phyloP scores from a whole-genome alignment of 2,113 vertebrate genomes.

The Atractosteus spatula region DNA sequence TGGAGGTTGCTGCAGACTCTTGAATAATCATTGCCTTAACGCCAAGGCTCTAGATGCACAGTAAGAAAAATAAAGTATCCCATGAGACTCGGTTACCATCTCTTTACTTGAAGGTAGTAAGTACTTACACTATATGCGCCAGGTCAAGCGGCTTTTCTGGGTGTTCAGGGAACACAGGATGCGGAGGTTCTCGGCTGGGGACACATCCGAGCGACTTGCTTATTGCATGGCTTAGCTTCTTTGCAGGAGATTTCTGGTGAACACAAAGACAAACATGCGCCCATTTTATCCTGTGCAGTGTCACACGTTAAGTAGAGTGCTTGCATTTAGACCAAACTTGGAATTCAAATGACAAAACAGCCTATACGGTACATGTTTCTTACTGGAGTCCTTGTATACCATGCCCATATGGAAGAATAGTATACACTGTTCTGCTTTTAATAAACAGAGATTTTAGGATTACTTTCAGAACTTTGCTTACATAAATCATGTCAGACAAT shows the following conservation, averaged over 20 bases:
- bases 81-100: background rate
- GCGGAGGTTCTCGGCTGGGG: slow-evolving; percentile 87
- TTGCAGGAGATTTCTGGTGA: slow-evolving; percentile 92
- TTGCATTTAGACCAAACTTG: too few species aligned
- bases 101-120: background rate
- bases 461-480: too few species aligned
- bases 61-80: background rate
- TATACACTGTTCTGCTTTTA: too few species aligned
- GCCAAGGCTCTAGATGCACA: too few species aligned
- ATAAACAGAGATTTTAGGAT: too few species aligned
- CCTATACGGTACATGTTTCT: too few species aligned
- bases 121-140: slow-evolving; percentile 86
- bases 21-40: too few species aligned
- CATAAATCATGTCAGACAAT: too few species aligned
- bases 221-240: slow-evolving; percentile 98
- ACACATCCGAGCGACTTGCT: slow-evolving; percentile 94
- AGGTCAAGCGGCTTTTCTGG: slow-evolving; percentile 89
- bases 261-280: slow-evolving; percentile 5
- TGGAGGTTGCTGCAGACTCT: too few species aligned
- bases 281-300: background rate
- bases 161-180: slow-evolving; percentile 90
- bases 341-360: too few species aligned
- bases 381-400: too few species aligned
- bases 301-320: background rate
- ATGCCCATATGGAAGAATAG: too few species aligned